These are phyloP conservation scores for Gnathonemus echidnorhynchus DNA, from an alignment of 2,113 vertebrate genomes.

Conservation along the genomic window DNA sequence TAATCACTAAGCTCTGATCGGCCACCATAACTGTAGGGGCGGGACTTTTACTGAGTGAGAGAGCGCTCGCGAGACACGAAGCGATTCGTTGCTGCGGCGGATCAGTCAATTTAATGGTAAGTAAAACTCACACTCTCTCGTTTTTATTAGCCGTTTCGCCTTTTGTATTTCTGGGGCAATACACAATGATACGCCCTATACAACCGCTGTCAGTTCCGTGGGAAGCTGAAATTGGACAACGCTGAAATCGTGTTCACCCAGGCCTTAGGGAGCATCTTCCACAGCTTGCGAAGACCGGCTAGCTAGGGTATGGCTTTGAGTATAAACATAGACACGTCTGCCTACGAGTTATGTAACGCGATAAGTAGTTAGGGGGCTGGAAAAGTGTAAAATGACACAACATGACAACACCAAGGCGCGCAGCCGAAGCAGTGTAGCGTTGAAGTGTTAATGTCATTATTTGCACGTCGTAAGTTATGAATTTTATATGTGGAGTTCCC, in stretches of 20 bases:
- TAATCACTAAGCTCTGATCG: accelerated
- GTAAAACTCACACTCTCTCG: neutral
- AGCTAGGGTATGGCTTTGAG: neutral
- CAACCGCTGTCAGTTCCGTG: neutral
- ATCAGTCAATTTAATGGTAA: slow-evolving; percentile 11
- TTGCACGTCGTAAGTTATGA: neutral
- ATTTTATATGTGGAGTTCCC: neutral
- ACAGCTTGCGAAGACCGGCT: neutral
- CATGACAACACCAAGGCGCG: neutral
- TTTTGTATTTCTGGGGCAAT: neutral
- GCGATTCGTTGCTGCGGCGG: neutral
- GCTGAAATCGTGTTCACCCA: neutral
- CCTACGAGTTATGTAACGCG: neutral
- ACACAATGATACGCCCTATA: neutral
- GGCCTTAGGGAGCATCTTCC: neutral
- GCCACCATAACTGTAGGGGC: slow-evolving; percentile 41
- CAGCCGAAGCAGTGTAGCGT: neutral
- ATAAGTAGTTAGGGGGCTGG: neutral
- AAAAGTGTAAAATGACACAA: neutral
- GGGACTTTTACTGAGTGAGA: slow-evolving; percentile 26
- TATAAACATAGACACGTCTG: neutral
- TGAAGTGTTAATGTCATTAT: neutral
- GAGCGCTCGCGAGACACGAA: slow-evolving; percentile 24
- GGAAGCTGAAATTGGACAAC: neutral
- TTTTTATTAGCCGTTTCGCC: neutral